A percentile compares a stretch with the other conserved stretches of the same genome.
Evolutionary conservation across 2,888 invertebrate genomes (phyloP).

Genomic region (Unio pictorum): DNA sequence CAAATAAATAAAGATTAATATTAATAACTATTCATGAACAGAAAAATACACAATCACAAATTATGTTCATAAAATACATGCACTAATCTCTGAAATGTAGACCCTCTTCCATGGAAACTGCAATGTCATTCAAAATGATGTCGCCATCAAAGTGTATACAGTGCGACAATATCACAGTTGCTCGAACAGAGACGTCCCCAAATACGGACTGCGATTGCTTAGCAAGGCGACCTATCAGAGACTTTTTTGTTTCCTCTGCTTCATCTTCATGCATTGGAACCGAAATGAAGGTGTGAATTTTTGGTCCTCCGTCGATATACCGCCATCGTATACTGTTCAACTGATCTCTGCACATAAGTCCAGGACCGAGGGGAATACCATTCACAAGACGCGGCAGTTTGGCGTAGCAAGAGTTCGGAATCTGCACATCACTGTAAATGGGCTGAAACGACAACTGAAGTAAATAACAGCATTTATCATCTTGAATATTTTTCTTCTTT

Average conservation of each 20-base stretch:
- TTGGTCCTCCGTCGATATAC: conserved; percentile 60
- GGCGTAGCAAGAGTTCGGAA: conserved; percentile 58
- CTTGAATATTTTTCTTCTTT: conserved; percentile 32
- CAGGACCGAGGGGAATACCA: conserved; percentile 65
- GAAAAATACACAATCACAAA: no score
- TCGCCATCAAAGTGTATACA: conserved; percentile 61
- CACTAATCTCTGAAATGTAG: conserved; percentile 59
- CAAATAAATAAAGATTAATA: no score
- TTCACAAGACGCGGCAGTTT: conserved; percentile 63
- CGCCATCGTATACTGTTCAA: conserved; percentile 58
- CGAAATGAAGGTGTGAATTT: conserved; percentile 60
- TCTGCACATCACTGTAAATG: conserved; percentile 56
- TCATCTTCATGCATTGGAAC: conserved; percentile 59
- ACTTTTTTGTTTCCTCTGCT: conserved; percentile 55
- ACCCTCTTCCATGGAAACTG: conserved; percentile 56
- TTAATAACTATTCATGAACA: no score
- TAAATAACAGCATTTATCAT: conserved; percentile 57
- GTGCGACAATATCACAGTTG: conserved; percentile 56
- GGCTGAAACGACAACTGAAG: conserved; percentile 57
- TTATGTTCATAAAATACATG: no score
- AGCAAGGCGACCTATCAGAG: conserved; percentile 53
- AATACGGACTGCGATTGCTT: conserved; percentile 60
- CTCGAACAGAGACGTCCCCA: conserved; percentile 64
- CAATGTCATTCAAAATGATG: conserved; percentile 64
- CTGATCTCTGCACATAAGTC: conserved; percentile 56